phyloP scores from a whole-genome alignment of 1,140 invertebrate species.

The Drosophila rhopaloa region DNA sequence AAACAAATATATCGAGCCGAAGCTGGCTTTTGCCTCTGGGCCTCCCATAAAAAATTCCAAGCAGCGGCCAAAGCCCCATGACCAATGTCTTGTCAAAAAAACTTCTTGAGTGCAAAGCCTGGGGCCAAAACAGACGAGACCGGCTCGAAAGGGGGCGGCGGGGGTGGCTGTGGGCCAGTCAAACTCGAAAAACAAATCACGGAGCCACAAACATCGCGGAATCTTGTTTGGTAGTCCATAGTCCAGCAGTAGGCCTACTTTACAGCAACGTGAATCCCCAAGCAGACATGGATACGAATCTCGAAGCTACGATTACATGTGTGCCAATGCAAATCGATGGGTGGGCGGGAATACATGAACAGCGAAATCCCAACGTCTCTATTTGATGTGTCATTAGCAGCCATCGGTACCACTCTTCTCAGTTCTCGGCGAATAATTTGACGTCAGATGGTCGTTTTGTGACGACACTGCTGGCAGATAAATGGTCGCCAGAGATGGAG shows the following conservation, averaged over 20 bases:
- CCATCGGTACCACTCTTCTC: constrained; percentile 15
- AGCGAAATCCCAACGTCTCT: constrained; percentile 10
- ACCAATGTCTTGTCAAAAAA: constrained; percentile 63
- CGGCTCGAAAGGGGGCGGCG: constrained; percentile 5
- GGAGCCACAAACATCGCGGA: constrained; percentile 22
- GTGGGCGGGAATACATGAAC: constrained; percentile 11
- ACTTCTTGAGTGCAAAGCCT: constrained; percentile 46
- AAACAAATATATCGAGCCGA: not conserved
- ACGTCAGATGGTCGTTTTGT: constrained; percentile 42
- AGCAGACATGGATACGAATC: not conserved
- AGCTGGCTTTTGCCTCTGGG: not conserved
- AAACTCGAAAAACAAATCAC: constrained; percentile 64
- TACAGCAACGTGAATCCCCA: constrained; percentile 15
- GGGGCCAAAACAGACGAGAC: constrained; percentile 15
- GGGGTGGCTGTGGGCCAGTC: constrained; percentile 13
- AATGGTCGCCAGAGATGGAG: constrained; percentile 11
- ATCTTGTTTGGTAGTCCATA: constrained; percentile 33
- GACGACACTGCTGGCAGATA: constrained; percentile 44
- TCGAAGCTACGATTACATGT: constrained; percentile 13
- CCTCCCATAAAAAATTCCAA: constrained; percentile 23
- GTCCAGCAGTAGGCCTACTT: constrained; percentile 29
- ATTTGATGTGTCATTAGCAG: constrained; percentile 7
- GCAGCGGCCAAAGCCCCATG: constrained; percentile 44
- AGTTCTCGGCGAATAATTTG: constrained; percentile 18
- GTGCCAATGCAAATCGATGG: constrained; percentile 5